These are phyloP conservation scores for Gymnothorax reevesii DNA, from an alignment of 2,797 vertebrate species.

Conservation along the genomic window DNA sequence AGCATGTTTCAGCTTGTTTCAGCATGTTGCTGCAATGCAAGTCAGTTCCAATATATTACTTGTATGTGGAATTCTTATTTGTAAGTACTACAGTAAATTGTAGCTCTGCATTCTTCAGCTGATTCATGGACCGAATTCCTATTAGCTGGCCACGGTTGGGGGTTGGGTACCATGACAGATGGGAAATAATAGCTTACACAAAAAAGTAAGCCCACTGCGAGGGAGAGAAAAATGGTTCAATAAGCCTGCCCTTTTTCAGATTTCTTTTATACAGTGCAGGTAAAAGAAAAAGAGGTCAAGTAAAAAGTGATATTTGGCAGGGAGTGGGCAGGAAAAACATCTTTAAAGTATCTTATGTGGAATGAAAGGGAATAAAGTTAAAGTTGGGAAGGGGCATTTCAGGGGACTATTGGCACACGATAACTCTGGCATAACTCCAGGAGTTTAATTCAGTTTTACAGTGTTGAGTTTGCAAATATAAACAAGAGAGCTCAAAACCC, in stretches of 20 bases:
- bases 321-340: neutral
- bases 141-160: too few species aligned
- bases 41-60: neutral
- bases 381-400: constrained; percentile 6
- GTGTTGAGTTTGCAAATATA: neutral
- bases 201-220: neutral
- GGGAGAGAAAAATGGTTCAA: constrained; percentile 22
- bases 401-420: neutral
- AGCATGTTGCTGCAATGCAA: neutral
- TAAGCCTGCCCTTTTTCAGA: constrained; percentile 20
- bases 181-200: constrained; percentile 2
- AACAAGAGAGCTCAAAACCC: neutral
- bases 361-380: neutral
- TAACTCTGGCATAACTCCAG: neutral
- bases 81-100: neutral
- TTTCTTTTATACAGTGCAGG: neutral
- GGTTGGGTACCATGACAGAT: neutral
- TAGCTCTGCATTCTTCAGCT: neutral
- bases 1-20: neutral
- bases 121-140: neutral
- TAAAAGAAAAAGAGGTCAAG: constrained; percentile 11
- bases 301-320: neutral
- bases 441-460: neutral
- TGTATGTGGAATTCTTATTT: neutral
- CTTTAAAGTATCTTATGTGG: neutral